Conservation (phyloP, 1,140 invertebrate genomes). For the Macrocentrus cingulum region DNA sequence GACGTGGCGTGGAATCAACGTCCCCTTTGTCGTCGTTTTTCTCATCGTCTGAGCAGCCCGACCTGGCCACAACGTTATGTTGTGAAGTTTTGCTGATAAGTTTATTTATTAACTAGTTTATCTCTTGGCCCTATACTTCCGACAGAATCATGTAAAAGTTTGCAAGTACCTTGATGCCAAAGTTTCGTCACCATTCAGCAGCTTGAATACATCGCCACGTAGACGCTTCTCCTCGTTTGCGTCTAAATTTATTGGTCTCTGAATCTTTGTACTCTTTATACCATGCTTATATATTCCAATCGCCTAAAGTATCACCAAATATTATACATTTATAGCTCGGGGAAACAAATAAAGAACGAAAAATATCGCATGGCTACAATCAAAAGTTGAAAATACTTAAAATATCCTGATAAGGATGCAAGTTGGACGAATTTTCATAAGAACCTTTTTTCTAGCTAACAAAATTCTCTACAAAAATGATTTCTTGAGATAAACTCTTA, state of each 20-base stretch:
- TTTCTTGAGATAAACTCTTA: too few species aligned
- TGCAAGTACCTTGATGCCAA: conserved; percentile 24
- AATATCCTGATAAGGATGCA: too few species aligned
- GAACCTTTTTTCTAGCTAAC: too few species aligned
- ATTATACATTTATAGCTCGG: too few species aligned
- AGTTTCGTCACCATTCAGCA: conserved; percentile 29
- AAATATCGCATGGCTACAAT: too few species aligned
- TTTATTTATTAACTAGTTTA: too few species aligned
- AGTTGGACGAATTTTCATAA: too few species aligned
- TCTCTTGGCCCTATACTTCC: not conserved
- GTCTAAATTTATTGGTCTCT: conserved; percentile 13
- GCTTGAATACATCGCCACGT: conserved; percentile 25
- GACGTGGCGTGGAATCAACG: not conserved
- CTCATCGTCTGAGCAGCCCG: not conserved
- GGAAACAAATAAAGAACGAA: not conserved
- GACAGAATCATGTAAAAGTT: not conserved
- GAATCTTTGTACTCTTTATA: conserved; percentile 28
- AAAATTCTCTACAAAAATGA: too few species aligned
- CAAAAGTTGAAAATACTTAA: not conserved
- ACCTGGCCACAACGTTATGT: too few species aligned
- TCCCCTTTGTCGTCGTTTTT: not conserved
- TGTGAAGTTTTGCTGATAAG: too few species aligned
- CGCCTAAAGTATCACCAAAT: conserved; percentile 22
- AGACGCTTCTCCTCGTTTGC: conserved; percentile 25
- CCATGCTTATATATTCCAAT: conserved; percentile 34